These are phyloP conservation scores for Thryonomys swinderianus DNA, from an alignment of 2,113 vertebrate species.

Conservation along the genomic window DNA sequence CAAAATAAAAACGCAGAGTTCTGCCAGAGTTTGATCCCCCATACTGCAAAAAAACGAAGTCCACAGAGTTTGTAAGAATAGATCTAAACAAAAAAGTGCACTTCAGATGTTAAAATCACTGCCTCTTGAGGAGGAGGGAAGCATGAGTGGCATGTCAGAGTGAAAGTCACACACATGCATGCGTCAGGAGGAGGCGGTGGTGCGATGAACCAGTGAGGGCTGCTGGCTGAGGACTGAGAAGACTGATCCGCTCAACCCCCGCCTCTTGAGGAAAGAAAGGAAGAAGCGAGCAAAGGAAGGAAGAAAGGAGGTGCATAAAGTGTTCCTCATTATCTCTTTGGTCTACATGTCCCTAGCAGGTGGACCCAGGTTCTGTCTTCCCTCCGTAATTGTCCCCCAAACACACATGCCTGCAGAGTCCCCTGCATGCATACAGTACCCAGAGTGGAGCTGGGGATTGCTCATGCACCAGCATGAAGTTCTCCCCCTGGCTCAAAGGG, in stretches of 20 bases:
- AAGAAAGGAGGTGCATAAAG: too few relatives aligned
- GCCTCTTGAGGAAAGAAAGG: not conserved
- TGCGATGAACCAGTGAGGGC: not conserved
- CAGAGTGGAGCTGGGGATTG: not conserved
- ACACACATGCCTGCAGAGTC: not conserved
- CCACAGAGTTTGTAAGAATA: not conserved
- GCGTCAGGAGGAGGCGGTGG: fast-evolving
- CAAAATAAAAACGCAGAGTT: not conserved
- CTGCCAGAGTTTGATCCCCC: too few relatives aligned
- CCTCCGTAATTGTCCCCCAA: not conserved
- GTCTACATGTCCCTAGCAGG: not conserved
- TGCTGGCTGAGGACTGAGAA: not conserved
- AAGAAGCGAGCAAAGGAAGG: not conserved
- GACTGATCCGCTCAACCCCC: fast-evolving
- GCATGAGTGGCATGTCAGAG: not conserved
- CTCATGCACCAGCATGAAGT: not conserved
- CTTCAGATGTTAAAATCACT: too few relatives aligned
- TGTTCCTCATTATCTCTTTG: fast-evolving
- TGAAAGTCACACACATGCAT: too few relatives aligned
- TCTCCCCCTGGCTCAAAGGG: not conserved
- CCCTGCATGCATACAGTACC: fast-evolving
- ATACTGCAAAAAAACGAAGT: too few relatives aligned
- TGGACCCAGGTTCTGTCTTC: not conserved
- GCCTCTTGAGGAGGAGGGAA: not conserved
- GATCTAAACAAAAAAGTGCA: not conserved